phyloP scores from a whole-genome alignment of 2,888 invertebrate genomes.

The Zaprionus bogoriensis region DNA sequence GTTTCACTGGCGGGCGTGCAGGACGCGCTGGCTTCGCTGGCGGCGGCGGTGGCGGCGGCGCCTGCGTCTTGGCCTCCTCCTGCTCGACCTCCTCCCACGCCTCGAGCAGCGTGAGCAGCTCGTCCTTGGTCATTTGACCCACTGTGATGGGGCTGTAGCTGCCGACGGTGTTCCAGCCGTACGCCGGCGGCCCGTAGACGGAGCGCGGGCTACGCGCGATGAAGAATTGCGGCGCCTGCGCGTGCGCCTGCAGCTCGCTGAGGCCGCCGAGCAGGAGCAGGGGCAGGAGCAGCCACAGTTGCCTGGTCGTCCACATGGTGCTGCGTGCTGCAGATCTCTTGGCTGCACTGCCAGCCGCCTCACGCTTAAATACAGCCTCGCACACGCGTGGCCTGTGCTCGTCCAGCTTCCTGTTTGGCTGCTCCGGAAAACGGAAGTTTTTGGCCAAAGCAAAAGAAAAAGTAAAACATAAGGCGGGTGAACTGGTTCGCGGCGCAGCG shows the following conservation, averaged over 20 bases:
- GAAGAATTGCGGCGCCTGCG: slow-evolving; percentile 33
- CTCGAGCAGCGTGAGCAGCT: slow-evolving; percentile 73
- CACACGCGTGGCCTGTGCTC: slow-evolving; percentile 1
- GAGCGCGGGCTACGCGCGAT: slow-evolving; percentile 68
- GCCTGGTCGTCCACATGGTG: slow-evolving; percentile 30
- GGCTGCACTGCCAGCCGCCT: not conserved
- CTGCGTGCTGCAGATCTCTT: slow-evolving; percentile 33
- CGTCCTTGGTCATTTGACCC: slow-evolving; percentile 78
- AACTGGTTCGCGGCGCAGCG: slow-evolving; percentile 39
- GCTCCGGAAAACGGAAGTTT: slow-evolving; percentile 56
- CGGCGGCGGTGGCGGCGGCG: slow-evolving; percentile 64
- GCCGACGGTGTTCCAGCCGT: slow-evolving; percentile 53
- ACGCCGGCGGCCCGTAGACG: slow-evolving; percentile 51
- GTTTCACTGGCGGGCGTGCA: slow-evolving; percentile 2
- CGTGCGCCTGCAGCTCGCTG: too few relatives aligned
- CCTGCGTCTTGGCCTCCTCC: slow-evolving; percentile 55
- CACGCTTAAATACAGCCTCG: slow-evolving; percentile 31
- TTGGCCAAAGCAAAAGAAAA: slow-evolving; percentile 8
- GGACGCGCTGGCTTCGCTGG: slow-evolving; percentile 1
- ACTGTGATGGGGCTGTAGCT: slow-evolving; percentile 57
- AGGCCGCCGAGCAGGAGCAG: slow-evolving; percentile 16
- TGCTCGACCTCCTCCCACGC: slow-evolving; percentile 74
- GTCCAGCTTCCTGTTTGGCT: slow-evolving; percentile 29
- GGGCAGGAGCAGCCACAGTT: slow-evolving; percentile 22
- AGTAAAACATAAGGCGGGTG: slow-evolving; percentile 26